Base-by-base conservation (phyloP, 2,888 invertebrate genomes). In the Drosophila cognata region DNA sequence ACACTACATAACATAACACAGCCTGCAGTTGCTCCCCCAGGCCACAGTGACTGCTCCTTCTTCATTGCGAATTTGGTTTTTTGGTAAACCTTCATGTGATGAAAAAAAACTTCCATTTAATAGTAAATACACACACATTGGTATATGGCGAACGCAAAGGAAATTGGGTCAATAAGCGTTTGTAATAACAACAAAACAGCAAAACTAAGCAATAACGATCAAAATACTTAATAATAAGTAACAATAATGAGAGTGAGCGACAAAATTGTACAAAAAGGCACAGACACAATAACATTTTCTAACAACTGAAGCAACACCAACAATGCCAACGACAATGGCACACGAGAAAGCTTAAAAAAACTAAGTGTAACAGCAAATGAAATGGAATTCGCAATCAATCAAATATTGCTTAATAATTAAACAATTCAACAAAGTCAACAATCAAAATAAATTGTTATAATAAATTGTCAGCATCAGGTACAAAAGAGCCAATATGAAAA, bases 361-460 rank as follows among this genome's bases (percentile, higher is more conserved):
- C 68, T 57, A 80, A 87, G 67, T 77, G 83, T 76, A 77, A 81
- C 79, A 79, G 82, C 75, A 77, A 77, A 82, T 69, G 88, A 82
- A 82, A 85, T 77, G 88, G 81, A 88, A 85, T 85, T 85, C 60
- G 85, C 85, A 85, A 85, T 85, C 85, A 88, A 85, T 85, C 85
- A 85, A 85, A 85, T 88, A 81, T 85, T 85, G 85, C 85, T 85
- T 85, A 85, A 85, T 85, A 85, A 85, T 88, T 88, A 85, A 85
- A 85, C 85, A 85, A 85, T 85, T 85, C 88, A 85, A 85, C 88
- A 85, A 82, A 87, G 81, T 88, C 88, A 88, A 85, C 85, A 85
- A 74, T 74, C 77, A 71, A 75, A 63, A 68, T 80, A 71, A 80
- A 81, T 77, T 79, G 88, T 71, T 80, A 84, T 78, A 82, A 84